Evolutionary conservation across 2,888 invertebrate species (phyloP).

Genomic region (Ptilodon capucinus): DNA sequence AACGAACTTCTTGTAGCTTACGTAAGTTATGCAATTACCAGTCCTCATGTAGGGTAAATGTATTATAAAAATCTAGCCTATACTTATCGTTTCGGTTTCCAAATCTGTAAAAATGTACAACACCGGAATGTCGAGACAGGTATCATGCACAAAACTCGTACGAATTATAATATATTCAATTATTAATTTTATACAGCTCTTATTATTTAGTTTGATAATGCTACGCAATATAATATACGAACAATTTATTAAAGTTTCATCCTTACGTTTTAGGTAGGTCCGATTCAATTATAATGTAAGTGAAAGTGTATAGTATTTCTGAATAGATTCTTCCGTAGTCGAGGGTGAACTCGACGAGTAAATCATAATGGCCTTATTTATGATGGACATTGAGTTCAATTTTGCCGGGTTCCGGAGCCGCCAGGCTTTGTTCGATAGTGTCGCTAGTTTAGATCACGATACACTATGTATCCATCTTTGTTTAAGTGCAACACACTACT

Average conservation of each 20-base stretch:
- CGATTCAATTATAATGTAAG: conserved; percentile 78
- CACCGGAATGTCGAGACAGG: conserved; percentile 61
- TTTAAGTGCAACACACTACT: conserved; percentile 48
- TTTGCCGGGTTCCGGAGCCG: conserved; percentile 30
- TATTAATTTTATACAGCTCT: conserved; percentile 30
- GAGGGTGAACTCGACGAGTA: conserved; percentile 46
- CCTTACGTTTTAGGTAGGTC: conserved; percentile 76
- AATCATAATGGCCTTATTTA: conserved; percentile 72
- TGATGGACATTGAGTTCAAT: conserved; percentile 41
- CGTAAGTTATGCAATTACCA: conserved; percentile 64
- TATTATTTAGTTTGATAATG: conserved; percentile 37
- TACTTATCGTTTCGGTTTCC: conserved; percentile 61
- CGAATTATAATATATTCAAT: conserved; percentile 44
- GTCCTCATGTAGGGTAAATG: conserved; percentile 67
- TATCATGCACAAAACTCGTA: conserved; percentile 75
- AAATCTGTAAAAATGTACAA: conserved; percentile 70
- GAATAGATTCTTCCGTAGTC: conserved; percentile 67
- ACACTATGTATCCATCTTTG: conserved; percentile 42
- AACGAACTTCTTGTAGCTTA: conserved; percentile 59
- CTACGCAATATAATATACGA: conserved; percentile 68
- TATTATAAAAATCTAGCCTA: conserved; percentile 69
- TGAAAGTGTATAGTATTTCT: conserved; percentile 76
- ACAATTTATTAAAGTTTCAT: conserved; percentile 60
- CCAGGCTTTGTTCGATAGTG: conserved; percentile 49
- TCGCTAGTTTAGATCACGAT: conserved; percentile 67